Base-by-base conservation (phyloP, 2,113 vertebrate species). In the Neopipo cinnamomea region DNA sequence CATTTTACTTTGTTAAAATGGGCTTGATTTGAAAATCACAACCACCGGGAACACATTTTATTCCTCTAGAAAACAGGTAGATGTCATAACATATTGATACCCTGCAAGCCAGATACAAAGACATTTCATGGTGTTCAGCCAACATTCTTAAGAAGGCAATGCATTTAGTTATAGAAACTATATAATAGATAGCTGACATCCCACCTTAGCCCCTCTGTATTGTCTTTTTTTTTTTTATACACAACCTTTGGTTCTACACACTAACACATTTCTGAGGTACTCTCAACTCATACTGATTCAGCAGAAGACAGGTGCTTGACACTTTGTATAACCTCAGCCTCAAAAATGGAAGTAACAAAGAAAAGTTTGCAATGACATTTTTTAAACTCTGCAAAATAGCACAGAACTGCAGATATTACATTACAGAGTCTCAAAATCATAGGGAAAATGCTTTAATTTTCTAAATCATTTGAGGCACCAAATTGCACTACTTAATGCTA, bases 401-500 rank as follows among this genome's bases (percentile, higher is more conserved):
- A 15, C 12, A 82, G 42, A 56, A 71, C 47, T 47, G 44, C 55
- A 56, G 56, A 41, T 86, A 94, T 61, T 63, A 67, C n/a, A 55
- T 71, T 90, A 80, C 46, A 84, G 59, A 74, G n/a, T 74, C 72
- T 80, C 52, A 86, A 85, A 93, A 70, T 55, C 63, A 83, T 7
- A 79, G 7, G 30, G 50, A 85, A 91, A 94, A 94, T 41, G 28
- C 65, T 88, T 71, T 72, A 76, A 17, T 46, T 86, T 94, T 74
- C 75, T 53, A 91, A 93, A 91, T 83, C n/a, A 67, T 72, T 72
- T 2, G 0, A 92, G 83, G 44, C 49, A 89, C 75, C 44, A 93
- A 90, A 88, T 21, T 74, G 30, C 61, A 71, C 88, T 85, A 91
- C 79, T 95, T 90, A 93, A 91, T 44, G 53, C 30, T 94, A 84